These are phyloP conservation scores for Leptestheria dahalacensis DNA, from an alignment of 1,140 invertebrate species.

Conservation along the genomic window DNA sequence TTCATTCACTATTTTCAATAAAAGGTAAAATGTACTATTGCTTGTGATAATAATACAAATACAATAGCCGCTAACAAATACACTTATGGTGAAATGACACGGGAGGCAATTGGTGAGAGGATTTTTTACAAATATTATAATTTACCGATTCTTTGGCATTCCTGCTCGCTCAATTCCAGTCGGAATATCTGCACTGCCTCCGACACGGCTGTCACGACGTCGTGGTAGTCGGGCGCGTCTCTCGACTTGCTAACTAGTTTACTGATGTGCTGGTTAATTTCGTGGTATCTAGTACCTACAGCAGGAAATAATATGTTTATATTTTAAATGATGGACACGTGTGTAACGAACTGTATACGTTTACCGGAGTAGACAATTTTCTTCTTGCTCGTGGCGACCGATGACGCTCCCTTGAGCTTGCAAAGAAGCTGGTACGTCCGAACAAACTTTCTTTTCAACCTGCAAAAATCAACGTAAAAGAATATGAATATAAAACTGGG, in stretches of 20 bases:
- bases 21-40: too few species aligned
- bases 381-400: too few species aligned
- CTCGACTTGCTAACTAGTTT: background rate
- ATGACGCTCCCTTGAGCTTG: background rate
- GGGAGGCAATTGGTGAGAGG: background rate
- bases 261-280: constrained; percentile 6
- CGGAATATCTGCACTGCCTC: background rate
- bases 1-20: too few species aligned
- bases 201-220: background rate
- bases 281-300: constrained; percentile 5
- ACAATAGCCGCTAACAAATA: too few species aligned
- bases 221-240: constrained; percentile 9
- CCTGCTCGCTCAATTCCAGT: background rate
- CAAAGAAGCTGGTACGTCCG: background rate
- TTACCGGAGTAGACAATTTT: too few species aligned
- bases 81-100: too few species aligned
- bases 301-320: background rate
- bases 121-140: background rate
- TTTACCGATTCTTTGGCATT: background rate
- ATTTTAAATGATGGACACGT: too few species aligned
- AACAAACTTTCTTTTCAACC: background rate
- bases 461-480: background rate
- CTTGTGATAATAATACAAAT: too few species aligned
- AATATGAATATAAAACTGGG: background rate
- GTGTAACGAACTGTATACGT: too few species aligned